Base-by-base conservation (phyloP, 30 jellyfish, hydroid and myxozoan species). In the Catostylus mosaicus region DNA sequence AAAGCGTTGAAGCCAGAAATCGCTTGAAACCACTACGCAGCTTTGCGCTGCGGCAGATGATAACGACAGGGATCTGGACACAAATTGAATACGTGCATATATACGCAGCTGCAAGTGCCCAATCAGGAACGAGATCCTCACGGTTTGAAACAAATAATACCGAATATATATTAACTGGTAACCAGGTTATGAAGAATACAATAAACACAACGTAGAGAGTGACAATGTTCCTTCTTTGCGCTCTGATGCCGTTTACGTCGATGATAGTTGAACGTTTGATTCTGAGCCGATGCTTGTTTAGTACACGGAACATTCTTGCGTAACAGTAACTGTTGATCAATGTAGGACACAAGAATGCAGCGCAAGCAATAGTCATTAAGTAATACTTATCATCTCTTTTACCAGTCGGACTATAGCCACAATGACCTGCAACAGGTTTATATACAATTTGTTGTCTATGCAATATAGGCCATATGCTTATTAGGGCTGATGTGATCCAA, bases 101-200 rank as follows among this genome's bases (percentile, higher is more conserved):
- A 45, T 80, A 90, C 45, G 90, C 92, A 30, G 70, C 77, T 29
- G 85, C 83, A 23, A 90, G 73, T 30, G 77, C 34, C 84, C 86
- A 77, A 37, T 61, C 78, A 7, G 92, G 83, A 14, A 67, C 35
- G 45, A 61, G 67, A 27, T 80, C 85, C 40, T 62, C 88, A 2
- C 73, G 70, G 46, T 74, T 73, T 10, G 82, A 30, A 35, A 83
- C 66, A 82, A 71, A 90, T 32, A 89, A 43, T 1, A 90, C 16
- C 22, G 97, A 75, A 67, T 82, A 90, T 22, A 90, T 33, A 47
- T 65, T 78, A 69, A 90, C 75, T 18, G 97, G 97, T 23, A 91
- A 57, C 97, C 97, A 90, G 16, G 96, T 83, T 45, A 83, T 30
- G 84, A 90, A 37, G 35, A 78, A 90, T 0, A 78, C 71, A 43